phyloP scores from a whole-genome alignment of 2,797 vertebrate species.

The Rhynchotus rufescens region DNA sequence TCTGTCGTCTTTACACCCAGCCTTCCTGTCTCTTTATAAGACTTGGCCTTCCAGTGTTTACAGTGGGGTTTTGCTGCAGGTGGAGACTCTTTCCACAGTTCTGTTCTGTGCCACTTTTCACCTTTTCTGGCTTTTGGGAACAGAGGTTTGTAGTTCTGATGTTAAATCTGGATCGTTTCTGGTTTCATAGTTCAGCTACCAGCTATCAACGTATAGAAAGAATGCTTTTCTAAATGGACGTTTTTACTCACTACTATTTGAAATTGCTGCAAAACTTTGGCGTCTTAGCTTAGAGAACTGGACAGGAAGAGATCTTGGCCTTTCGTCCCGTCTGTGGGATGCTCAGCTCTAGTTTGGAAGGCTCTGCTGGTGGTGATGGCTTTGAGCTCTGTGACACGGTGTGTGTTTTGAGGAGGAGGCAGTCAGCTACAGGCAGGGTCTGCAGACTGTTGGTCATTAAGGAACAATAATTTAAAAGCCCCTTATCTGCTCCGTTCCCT shows the following conservation, averaged over 20 bases:
- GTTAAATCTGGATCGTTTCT: not conserved
- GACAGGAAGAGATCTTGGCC: not conserved
- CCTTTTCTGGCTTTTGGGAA: not conserved
- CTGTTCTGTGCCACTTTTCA: not conserved
- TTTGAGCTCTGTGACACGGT: not conserved
- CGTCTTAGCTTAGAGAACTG: not conserved
- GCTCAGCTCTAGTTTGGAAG: not conserved
- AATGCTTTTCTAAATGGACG: not conserved
- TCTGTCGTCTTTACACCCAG: not conserved
- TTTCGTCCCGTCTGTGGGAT: not conserved
- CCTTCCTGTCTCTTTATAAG: not conserved
- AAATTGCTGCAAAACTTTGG: not conserved
- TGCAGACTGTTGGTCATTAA: not conserved
- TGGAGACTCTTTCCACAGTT: not conserved
- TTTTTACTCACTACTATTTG: not conserved
- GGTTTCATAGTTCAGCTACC: not conserved
- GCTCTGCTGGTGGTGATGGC: fast-evolving
- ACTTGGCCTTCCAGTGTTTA: not conserved
- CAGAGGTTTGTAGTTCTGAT: not conserved
- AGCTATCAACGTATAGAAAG: not conserved
- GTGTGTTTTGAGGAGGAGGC: not conserved
- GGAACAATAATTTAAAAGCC: not conserved
- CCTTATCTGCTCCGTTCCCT: not conserved
- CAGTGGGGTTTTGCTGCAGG: not conserved
- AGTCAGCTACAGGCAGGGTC: not conserved